Evolutionary conservation across 2,888 invertebrate species (phyloP).

Genomic region (Graphium colonna): DNA sequence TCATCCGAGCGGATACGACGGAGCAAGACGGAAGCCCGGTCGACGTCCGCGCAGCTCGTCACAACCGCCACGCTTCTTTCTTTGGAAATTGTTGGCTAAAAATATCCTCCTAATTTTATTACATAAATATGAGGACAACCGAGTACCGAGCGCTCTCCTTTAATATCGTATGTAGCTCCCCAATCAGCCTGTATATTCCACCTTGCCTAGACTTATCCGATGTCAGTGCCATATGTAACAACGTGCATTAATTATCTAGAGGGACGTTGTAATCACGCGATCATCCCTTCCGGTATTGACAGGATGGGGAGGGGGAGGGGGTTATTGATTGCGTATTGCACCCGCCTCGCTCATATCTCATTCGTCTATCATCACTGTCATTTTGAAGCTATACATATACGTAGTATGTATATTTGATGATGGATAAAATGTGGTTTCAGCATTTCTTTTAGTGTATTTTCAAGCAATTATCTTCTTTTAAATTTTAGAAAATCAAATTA

Average conservation of each 20-base stretch:
- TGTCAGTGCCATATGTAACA: neutral
- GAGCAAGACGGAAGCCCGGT: no score
- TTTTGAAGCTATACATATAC: no score
- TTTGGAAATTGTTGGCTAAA: neutral
- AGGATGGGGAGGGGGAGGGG: conserved; percentile 7
- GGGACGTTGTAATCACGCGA: conserved; percentile 2
- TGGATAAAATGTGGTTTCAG: no score
- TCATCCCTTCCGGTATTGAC: conserved; percentile 11
- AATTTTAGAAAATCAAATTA: no score
- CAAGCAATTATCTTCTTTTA: no score
- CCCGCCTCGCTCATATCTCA: neutral
- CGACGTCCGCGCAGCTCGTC: no score
- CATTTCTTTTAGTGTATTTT: no score
- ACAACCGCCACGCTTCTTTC: neutral
- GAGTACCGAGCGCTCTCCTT: no score
- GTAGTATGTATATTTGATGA: no score
- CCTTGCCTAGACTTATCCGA: neutral
- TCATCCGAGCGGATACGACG: no score
- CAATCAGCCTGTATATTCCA: neutral
- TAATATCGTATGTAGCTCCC: neutral
- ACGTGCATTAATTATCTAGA: conserved; percentile 3
- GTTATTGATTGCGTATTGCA: conserved; percentile 7
- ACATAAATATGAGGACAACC: no score
- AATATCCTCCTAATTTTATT: no score
- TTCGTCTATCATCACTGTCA: neutral